Evolutionary conservation across 2,888 invertebrate genomes (phyloP).

Genomic region (Calliphora vomitoria): DNA sequence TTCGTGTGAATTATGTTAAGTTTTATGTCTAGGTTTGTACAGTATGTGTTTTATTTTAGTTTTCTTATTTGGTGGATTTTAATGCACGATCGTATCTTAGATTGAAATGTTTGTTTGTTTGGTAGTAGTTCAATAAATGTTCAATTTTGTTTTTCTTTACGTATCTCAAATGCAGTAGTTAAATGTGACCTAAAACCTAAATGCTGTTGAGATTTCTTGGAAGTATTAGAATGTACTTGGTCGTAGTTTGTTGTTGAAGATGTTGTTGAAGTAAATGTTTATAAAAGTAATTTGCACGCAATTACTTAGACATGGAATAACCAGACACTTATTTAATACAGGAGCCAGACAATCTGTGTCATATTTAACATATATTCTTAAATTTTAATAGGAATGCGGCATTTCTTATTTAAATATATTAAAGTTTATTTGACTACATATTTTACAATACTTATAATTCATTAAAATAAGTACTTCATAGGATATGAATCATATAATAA

Average conservation of each 20-base stretch:
- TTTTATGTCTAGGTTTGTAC: conserved; percentile 7
- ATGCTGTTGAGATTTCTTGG: conserved; percentile 46
- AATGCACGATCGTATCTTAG: conserved; percentile 54
- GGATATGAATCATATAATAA: no score
- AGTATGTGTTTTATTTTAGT: conserved; percentile 27
- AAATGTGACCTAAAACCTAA: conserved; percentile 59
- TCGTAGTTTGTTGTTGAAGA: conserved; percentile 8
- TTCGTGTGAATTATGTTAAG: conserved; percentile 73
- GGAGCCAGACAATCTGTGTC: not conserved
- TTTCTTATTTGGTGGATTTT: conserved; percentile 16
- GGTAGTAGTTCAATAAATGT: conserved; percentile 53
- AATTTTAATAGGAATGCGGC: no score
- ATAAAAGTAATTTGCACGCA: conserved; percentile 49
- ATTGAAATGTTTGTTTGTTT: conserved; percentile 26
- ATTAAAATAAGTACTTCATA: no score
- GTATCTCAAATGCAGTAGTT: conserved; percentile 39
- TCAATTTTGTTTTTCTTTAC: conserved; percentile 39
- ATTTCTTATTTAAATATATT: no score
- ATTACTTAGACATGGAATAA: conserved; percentile 11
- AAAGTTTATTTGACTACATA: no score
- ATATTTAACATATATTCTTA: no score
- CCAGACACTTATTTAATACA: not conserved
- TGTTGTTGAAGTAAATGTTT: conserved; percentile 15
- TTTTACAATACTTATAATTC: no score
- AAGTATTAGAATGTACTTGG: conserved; percentile 26